Base-by-base conservation (phyloP, 1,140 invertebrate genomes). In the Carcinoscorpius rotundicauda region DNA sequence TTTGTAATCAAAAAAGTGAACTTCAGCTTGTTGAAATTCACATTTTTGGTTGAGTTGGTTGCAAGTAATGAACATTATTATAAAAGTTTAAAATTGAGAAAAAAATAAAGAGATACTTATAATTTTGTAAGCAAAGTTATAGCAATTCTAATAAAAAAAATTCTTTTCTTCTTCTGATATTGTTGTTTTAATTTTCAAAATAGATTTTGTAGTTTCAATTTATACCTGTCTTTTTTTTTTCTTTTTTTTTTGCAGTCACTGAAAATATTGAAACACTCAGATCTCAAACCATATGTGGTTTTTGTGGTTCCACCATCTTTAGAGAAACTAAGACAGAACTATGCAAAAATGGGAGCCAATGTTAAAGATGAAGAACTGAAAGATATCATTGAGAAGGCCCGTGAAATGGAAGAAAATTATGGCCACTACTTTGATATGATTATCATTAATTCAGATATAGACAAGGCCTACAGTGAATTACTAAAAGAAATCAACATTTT, bases 221-320 rank as follows among this genome's bases (percentile, higher is more conserved):
- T 61, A 52, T 59, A 52, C 52, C 62, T 55, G 53, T 49, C 52
- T 56, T 69, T 65, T 59, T 66, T 66, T 64, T 77, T 75, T 51
- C 91, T 53, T 56, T 69, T 65, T 59, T 66, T 66, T 64, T 77
- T 75, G 51, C 91, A 64, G 62, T 69, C 68, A 92, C 78, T 98
- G 64, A 91, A 93, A 79, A 89, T 97, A 64, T 78, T 98, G 62
- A 83, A 93, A 55, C 86, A 69, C 64, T 78, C 80, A 11, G 78
- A 80, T 68, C 66, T 82, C 55, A 82, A 80, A 71, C 81, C 81
- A 49, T 82, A 80, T 71, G 75, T 82, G 6, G 75, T 82, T 5
- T 82, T 82, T 71, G 75, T 82, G 53, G 75, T 78, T 58, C 80
- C 81, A 48, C 79, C 80, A 61, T 77, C 80, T 60, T 71, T 81